Evolutionary conservation across 2,797 vertebrate species (phyloP), one percentile per base, ranked within the genome.

Genomic region (Propithecus deckenii): DNA sequence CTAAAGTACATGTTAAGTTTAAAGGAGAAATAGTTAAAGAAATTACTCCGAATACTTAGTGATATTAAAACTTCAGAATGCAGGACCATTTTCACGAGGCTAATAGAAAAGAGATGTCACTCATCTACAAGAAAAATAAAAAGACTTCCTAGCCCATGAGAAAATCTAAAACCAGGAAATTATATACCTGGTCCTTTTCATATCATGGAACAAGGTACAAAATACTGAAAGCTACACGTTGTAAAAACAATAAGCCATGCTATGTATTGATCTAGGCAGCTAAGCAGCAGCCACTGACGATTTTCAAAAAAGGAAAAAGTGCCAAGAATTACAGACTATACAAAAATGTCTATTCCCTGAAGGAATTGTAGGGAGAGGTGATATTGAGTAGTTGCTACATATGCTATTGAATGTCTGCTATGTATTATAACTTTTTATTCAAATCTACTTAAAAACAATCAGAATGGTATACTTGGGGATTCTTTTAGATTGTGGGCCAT

Each of bases 61-160:
- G n/a, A 95, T 30, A 90, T 14, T 48, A 69, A 90, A 96, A 95
- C 63, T 89, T 88, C 55, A 89, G 72, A 94, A 92, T 71, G 30
- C 52, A 87, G 32, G 35, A 89, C 20, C 28, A 46, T 89, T 96
- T 92, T 93, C 71, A 86, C 17, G 75, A 71, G 41, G 32, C 41
- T 48, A n/a, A 78, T 57, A 5, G 32, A 96, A 94, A 30, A 74
- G 11, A 84, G 28, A 48, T 17, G 20, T 69, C 57, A 80, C 8
- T 74, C 63, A 81, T 2, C 72, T 38, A 55, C 4, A 83, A 96
- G 28, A 92, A 50, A 86, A n/a, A 94, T 32, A 91, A 88, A 91
- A 96, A 41, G 15, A 93, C 18, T 86, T 75, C 69, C 55, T 72
- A 89, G 3, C 76, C 46, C 78, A 81, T 5, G 4, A 46, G 52